Percentiles rank a stretch among this genome's conserved stretches.
phyloP scores from a whole-genome alignment of 2,113 vertebrate genomes.

The Sterna hirundo region DNA sequence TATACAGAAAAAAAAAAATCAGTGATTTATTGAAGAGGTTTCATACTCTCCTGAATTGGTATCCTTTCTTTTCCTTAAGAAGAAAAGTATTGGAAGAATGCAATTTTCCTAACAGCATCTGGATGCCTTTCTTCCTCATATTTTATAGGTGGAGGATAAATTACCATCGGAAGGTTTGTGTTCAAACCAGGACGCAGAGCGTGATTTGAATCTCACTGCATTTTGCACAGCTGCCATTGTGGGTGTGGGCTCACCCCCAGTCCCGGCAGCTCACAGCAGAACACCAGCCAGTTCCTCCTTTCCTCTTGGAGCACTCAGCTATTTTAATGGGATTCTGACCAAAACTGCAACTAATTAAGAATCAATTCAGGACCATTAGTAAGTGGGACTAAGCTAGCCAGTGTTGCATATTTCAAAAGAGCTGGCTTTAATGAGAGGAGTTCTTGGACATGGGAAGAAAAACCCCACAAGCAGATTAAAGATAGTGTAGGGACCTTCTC shows the following conservation, averaged over 20 bases:
- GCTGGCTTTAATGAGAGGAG: constrained; percentile 88
- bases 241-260: constrained; percentile 33
- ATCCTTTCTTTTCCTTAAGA: constrained; percentile 67
- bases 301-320: constrained; percentile 58
- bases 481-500: constrained; percentile 88
- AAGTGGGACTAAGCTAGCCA: constrained; percentile 84
- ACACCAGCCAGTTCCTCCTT: neutral
- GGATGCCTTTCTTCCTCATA: constrained; percentile 68
- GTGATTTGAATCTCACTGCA: constrained; percentile 65
- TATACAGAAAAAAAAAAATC: neutral
- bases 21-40: constrained; percentile 61
- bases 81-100: constrained; percentile 54
- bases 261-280: constrained; percentile 32
- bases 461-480: constrained; percentile 83
- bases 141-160: constrained; percentile 75
- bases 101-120: constrained; percentile 67
- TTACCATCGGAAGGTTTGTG: constrained; percentile 60
- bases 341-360: constrained; percentile 99
- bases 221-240: constrained; percentile 53
- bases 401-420: constrained; percentile 90
- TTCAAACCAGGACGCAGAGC: constrained; percentile 53
- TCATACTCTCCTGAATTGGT: constrained; percentile 61
- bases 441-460: constrained; percentile 71
- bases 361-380: constrained; percentile 98
- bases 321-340: constrained; percentile 89